Conservation (phyloP, 2,797 vertebrate species). For the Anguilla anguilla region DNA sequence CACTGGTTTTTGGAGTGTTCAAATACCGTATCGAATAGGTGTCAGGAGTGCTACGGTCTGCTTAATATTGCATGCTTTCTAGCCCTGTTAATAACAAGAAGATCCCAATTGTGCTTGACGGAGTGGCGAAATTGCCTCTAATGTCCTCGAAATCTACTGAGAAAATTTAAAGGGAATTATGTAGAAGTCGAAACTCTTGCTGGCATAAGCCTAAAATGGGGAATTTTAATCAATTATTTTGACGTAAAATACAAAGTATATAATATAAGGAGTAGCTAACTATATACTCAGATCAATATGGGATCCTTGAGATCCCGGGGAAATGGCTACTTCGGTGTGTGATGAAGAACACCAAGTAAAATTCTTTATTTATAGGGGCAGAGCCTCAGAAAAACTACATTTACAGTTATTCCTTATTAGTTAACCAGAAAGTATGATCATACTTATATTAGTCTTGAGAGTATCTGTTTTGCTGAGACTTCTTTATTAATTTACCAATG, state of each 20-base stretch:
- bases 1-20: too few species aligned
- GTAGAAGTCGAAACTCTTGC: neutral
- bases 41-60: slow-evolving; percentile 6
- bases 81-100: neutral
- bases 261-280: neutral
- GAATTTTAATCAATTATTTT: neutral
- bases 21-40: slow-evolving; percentile 59
- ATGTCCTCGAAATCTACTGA: neutral
- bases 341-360: too few species aligned
- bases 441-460: neutral
- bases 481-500: neutral
- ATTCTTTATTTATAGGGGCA: too few species aligned
- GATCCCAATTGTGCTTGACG: neutral
- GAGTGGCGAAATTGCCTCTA: neutral
- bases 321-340: neutral
- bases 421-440: neutral
- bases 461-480: neutral
- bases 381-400: neutral
- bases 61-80: neutral
- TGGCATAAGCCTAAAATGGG: neutral
- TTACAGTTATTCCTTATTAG: neutral
- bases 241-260: neutral
- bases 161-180: neutral
- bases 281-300: neutral
- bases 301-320: neutral